Base-by-base conservation (phyloP, 2,113 vertebrate genomes). In the Microcebus murinus region DNA sequence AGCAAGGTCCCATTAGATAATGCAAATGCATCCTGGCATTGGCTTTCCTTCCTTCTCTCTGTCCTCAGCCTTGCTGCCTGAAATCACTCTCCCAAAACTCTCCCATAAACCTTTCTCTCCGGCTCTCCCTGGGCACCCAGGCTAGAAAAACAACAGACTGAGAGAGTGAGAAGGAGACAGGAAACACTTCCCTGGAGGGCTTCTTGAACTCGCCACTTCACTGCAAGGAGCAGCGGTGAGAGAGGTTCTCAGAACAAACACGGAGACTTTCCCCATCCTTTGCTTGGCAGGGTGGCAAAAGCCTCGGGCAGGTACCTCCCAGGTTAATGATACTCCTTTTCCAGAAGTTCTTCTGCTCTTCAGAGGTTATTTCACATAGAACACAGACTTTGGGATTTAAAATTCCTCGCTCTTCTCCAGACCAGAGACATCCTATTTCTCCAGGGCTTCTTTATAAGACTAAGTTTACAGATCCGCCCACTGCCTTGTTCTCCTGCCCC, bases 181-280 rank as follows among this genome's bases (percentile, higher is more conserved):
- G 29, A 13, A 7, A 84, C 4, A 0, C 6, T 23, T n/a, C 45
- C 10, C 27, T 10, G 34, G 34, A 63, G 50, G 25, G 8, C 4
- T 34, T 82, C 73, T 42, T 50, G 31, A 39, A 45, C 20, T 13
- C 6, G 0, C 25, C 18, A 31, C 23, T 4, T 67, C 6, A 20
- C 45, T 3, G 0, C 5, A 39, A 71, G 57, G 18, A n/a, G 5
- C 18, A 63, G 52, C 25, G 18, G 1, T 8, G 39, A 48, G 11
- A 8, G 15, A 12, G 25, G 3, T 3, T 8, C 4, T 63, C 8
- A 3, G 36, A 1, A 15, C 18, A 21, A 10, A 36, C 0, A 31
- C 1, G 18, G 42, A n/a, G 55, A n/a, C 27, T 57, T 63, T 17
- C 12, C 8, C 48, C 23, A 17, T 20, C n/a, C 4, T 85, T 70